phyloP scores from a whole-genome alignment of 2,888 invertebrate genomes.

The Belgica antarctica region DNA sequence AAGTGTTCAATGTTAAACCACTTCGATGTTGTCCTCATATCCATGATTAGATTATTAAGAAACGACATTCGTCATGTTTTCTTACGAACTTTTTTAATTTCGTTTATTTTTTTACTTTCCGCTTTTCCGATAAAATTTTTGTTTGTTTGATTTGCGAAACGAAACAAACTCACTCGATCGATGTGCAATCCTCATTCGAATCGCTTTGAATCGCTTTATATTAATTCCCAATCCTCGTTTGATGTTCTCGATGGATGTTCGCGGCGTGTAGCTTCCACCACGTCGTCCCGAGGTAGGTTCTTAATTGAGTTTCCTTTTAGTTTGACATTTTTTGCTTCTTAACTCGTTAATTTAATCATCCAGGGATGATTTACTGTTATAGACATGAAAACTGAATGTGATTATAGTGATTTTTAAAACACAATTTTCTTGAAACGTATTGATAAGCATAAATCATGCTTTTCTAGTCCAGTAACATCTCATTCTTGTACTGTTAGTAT shows the following conservation, averaged over 20 bases:
- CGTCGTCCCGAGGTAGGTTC: constrained; percentile 85
- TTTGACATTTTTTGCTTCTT: constrained; percentile 1
- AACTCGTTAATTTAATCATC: too few species aligned
- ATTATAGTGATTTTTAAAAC: too few species aligned
- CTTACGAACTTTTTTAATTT: not conserved
- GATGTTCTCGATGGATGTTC: not conserved
- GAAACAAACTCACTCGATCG: not conserved
- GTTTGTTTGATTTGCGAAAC: constrained; percentile 17
- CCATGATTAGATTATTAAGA: not conserved
- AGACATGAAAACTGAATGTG: too few species aligned
- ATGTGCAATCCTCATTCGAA: constrained; percentile 9
- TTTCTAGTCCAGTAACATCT: too few species aligned
- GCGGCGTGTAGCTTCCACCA: constrained; percentile 68
- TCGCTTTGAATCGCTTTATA: not conserved
- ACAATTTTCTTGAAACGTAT: too few species aligned
- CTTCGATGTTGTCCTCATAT: not conserved
- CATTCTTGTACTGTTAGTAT: too few species aligned
- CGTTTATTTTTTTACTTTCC: not conserved
- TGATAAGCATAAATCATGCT: too few species aligned
- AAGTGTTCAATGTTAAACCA: not conserved
- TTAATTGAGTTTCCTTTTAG: constrained; percentile 28
- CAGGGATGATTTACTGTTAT: too few species aligned
- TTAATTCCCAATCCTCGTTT: constrained; percentile 3
- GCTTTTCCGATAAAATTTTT: not conserved
- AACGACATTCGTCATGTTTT: not conserved